Conservation (phyloP, 2,113 vertebrate genomes). For the Brachyhypopomus occidentalis region DNA sequence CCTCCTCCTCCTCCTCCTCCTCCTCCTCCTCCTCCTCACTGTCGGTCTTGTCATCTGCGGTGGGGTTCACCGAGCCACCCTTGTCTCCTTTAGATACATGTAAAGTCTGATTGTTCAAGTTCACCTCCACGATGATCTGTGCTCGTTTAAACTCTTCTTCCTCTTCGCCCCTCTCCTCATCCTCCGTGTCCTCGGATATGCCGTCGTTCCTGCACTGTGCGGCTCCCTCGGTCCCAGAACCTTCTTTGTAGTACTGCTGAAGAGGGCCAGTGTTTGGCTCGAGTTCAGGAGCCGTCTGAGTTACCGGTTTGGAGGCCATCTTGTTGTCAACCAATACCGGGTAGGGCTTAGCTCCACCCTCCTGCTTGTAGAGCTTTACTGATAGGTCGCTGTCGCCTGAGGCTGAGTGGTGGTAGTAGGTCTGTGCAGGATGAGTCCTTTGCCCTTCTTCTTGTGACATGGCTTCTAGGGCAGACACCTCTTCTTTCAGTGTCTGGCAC, state of each 20-base stretch:
- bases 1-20: too few relatives aligned
- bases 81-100: slow-evolving; percentile 97
- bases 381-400: slow-evolving; percentile 86
- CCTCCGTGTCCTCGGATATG: slow-evolving; percentile 77
- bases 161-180: slow-evolving; percentile 68
- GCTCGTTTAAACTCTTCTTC: slow-evolving; percentile 93
- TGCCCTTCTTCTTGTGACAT: slow-evolving; percentile 92
- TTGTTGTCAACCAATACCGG: slow-evolving; percentile 90
- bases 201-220: slow-evolving; percentile 70
- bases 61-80: slow-evolving; percentile 81
- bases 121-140: slow-evolving; percentile 99
- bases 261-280: slow-evolving; percentile 70
- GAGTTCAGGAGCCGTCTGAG: slow-evolving; percentile 51
- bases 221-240: slow-evolving; percentile 68
- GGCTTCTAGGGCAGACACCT: slow-evolving; percentile 76
- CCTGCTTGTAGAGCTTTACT: slow-evolving; percentile 89
- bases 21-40: slow-evolving; percentile 86
- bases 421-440: slow-evolving; percentile 78
- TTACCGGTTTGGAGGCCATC: slow-evolving; percentile 76
- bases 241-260: slow-evolving; percentile 89
- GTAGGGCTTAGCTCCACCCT: slow-evolving; percentile 85
- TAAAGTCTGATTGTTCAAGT: slow-evolving; percentile 99
- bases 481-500: slow-evolving; percentile 85
- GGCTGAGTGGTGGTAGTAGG: slow-evolving; percentile 80
- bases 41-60: slow-evolving; percentile 85